Conservation (phyloP, 2,797 vertebrate genomes). For the Denticeps clupeoides region DNA sequence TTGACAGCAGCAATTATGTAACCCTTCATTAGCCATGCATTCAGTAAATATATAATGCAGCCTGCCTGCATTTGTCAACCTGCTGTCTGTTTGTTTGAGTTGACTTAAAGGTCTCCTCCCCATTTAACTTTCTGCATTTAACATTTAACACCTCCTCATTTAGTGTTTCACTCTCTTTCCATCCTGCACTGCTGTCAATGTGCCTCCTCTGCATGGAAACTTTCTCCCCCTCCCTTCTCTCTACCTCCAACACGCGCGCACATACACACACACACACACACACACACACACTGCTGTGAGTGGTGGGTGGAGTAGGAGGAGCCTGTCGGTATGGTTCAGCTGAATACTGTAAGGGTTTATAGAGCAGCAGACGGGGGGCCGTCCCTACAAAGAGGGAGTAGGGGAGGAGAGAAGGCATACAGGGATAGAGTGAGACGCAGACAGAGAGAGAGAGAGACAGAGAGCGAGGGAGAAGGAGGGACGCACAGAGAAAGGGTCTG, state of each 20-base stretch:
- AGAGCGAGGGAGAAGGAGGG: conserved; percentile 1
- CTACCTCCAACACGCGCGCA: not conserved
- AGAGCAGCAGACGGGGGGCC: conserved; percentile 35
- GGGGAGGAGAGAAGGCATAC: conserved; percentile 27
- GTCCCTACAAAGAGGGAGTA: conserved; percentile 28
- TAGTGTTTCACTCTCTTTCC: conserved; percentile 17
- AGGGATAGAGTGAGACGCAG: conserved; percentile 18
- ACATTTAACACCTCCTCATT: conserved; percentile 20
- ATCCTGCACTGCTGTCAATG: conserved; percentile 12
- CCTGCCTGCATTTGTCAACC: not conserved
- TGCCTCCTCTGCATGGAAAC: conserved; percentile 28
- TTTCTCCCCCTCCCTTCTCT: conserved; percentile 13
- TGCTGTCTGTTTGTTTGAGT: not conserved
- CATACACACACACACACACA: not conserved
- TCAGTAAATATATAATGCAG: not conserved
- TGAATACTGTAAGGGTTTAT: conserved; percentile 37
- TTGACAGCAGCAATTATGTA: not conserved
- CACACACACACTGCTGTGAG: conserved; percentile 12
- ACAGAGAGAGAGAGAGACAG: not conserved
- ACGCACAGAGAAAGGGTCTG: conserved; percentile 10
- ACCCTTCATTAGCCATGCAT: not conserved
- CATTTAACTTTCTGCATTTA: conserved; percentile 15
- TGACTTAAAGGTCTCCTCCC: conserved; percentile 20
- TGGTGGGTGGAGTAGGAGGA: conserved; percentile 31
- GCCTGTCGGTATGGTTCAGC: conserved; percentile 34